These are phyloP conservation scores for Eugnorisma glareosa DNA, from an alignment of 2,888 invertebrate species.

Conservation along the genomic window DNA sequence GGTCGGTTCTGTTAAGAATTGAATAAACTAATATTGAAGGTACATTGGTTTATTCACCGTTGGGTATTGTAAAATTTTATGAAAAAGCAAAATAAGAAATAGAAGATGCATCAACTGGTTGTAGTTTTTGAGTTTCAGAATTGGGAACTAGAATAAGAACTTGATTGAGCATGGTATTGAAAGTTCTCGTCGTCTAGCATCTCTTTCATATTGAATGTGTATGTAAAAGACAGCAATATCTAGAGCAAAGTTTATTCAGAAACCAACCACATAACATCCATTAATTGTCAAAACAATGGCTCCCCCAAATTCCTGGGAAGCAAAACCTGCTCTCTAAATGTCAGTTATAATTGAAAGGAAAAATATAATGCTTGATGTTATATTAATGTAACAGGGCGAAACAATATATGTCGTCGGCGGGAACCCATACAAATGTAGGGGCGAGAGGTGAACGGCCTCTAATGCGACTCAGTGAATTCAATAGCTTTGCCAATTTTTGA, in stretches of 20 bases:
- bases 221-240: background rate
- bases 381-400: slow-evolving; percentile 52
- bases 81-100: background rate
- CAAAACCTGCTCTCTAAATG: slow-evolving; percentile 2
- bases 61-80: background rate
- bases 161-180: background rate
- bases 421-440: slow-evolving; percentile 62
- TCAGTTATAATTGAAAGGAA: slow-evolving; percentile 48
- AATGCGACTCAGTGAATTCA: slow-evolving; percentile 34
- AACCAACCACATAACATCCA: slow-evolving; percentile 2
- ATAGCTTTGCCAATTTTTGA: slow-evolving; percentile 58
- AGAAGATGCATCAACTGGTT: background rate
- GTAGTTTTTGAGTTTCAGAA: background rate
- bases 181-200: background rate
- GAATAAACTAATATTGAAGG: slow-evolving; percentile 7
- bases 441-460: slow-evolving; percentile 62
- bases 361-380: slow-evolving; percentile 49
- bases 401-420: slow-evolving; percentile 53
- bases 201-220: background rate
- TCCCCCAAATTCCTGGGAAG: slow-evolving; percentile 9
- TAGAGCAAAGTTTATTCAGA: background rate
- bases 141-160: background rate
- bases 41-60: background rate
- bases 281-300: slow-evolving; percentile 24
- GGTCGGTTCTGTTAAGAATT: background rate